A percentile compares a stretch with the other conserved stretches of the same genome.
Conservation (phyloP, 2,797 vertebrate genomes). For the Tadarida brasiliensis region DNA sequence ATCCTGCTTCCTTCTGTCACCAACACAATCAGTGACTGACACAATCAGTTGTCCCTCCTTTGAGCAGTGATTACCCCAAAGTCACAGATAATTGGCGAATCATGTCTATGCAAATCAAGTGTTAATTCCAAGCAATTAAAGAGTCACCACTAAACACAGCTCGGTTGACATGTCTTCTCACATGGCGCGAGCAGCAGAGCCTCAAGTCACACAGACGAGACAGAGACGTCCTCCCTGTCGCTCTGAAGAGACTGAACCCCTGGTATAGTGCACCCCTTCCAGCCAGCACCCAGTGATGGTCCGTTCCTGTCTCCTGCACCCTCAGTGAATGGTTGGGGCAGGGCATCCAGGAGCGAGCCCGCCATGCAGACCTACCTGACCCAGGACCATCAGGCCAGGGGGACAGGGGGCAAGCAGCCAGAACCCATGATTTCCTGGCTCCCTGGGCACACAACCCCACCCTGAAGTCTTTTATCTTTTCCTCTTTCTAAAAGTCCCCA, state of each 20-base stretch:
- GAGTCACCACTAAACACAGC: constrained; percentile 64
- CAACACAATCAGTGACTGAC: not conserved
- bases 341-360: not conserved
- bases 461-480: too few species aligned
- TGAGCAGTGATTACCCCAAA: constrained; percentile 48
- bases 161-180: constrained; percentile 27
- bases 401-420: rapidly evolving
- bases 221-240: rapidly evolving
- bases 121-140: constrained; percentile 69
- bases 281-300: too few species aligned
- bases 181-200: not conserved
- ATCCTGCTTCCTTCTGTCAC: not conserved
- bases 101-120: constrained; percentile 56
- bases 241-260: rapidly evolving
- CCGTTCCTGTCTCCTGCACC: too few species aligned
- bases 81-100: constrained; percentile 61
- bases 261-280: too few species aligned
- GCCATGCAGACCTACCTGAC: not conserved
- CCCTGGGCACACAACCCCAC: not conserved
- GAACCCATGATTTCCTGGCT: too few species aligned
- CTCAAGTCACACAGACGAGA: not conserved
- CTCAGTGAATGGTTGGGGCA: too few species aligned
- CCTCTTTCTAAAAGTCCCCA: too few species aligned
- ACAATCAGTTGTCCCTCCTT: not conserved
- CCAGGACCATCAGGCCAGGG: not conserved